Percentiles rank a stretch among this genome's conserved stretches.
phyloP scores from a whole-genome alignment of 2,888 invertebrate genomes.

The Habrosyne pyritoides region DNA sequence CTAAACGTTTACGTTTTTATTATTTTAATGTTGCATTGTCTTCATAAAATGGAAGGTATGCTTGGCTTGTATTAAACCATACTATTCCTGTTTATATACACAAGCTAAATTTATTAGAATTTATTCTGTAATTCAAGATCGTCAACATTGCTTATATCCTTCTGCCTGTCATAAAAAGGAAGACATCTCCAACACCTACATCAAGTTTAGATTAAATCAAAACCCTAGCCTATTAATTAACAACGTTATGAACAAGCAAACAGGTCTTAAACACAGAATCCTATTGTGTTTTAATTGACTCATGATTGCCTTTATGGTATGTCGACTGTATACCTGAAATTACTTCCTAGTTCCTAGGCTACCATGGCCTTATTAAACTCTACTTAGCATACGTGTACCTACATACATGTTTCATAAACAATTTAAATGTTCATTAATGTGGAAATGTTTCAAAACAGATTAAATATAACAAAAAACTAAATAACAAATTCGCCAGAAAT shows the following conservation, averaged over 20 bases:
- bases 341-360: constrained; percentile 7
- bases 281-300: constrained; percentile 48
- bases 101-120: neutral
- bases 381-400: neutral
- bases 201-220: neutral
- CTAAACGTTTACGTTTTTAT: constrained; percentile 18
- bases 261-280: constrained; percentile 15
- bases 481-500: neutral
- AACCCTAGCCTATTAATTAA: neutral
- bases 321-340: constrained; percentile 17
- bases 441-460: neutral
- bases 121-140: neutral
- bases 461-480: neutral
- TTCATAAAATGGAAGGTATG: neutral
- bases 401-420: neutral
- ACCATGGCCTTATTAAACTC: constrained; percentile 1
- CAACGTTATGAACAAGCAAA: neutral
- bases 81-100: neutral
- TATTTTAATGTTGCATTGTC: constrained; percentile 8
- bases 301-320: constrained; percentile 27
- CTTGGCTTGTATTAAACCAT: neutral
- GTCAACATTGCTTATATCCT: neutral
- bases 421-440: neutral
- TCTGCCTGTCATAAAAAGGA: neutral
- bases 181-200: neutral